These are phyloP conservation scores for Forbesichthys papilliferus DNA, from an alignment of 2,113 vertebrate species.

Conservation along the genomic window DNA sequence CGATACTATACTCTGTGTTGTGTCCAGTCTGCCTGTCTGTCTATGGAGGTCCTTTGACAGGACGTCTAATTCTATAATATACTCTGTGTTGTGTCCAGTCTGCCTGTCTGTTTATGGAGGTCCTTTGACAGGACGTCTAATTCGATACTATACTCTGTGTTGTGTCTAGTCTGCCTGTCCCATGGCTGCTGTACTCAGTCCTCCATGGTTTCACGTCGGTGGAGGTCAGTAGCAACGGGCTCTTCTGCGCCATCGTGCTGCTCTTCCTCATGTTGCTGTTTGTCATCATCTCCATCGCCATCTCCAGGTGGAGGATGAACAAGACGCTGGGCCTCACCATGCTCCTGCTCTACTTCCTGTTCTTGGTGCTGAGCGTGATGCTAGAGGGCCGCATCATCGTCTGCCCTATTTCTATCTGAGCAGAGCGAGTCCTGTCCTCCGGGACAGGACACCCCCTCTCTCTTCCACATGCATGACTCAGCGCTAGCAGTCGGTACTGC, in stretches of 20 bases:
- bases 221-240: slow-evolving; percentile 92
- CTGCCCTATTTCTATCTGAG: slow-evolving; percentile 77
- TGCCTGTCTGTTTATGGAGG: no score
- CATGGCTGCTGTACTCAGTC: slow-evolving; percentile 87
- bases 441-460: no score
- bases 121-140: no score
- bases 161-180: slow-evolving; percentile 84
- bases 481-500: background rate
- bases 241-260: slow-evolving; percentile 95
- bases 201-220: slow-evolving; percentile 81
- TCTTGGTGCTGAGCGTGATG: slow-evolving; percentile 93
- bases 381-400: slow-evolving; percentile 90
- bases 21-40: slow-evolving; percentile 83
- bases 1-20: slow-evolving; percentile 25
- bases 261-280: slow-evolving; percentile 98
- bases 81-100: background rate
- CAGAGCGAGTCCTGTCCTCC: no score
- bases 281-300: slow-evolving; percentile 90
- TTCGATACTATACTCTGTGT: slow-evolving; percentile 10
- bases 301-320: slow-evolving; percentile 95
- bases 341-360: slow-evolving; percentile 93
- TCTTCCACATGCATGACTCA: no score
- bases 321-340: slow-evolving; percentile 89
- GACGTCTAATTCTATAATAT: background rate
- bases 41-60: no score